phyloP scores from a whole-genome alignment of 2,888 invertebrate species.

The Apotomis betuletana region DNA sequence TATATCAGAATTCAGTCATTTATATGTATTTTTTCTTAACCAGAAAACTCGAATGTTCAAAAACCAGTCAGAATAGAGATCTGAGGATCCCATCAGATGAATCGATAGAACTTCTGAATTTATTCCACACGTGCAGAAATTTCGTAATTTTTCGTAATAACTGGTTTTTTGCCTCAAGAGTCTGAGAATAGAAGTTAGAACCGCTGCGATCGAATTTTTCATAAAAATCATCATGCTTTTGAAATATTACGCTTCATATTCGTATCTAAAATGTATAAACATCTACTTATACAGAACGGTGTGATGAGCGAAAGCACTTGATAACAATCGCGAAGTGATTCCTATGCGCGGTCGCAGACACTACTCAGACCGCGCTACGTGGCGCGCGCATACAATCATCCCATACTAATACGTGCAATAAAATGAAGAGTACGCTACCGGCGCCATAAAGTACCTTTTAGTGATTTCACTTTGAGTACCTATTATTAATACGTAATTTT shows the following conservation, averaged over 20 bases:
- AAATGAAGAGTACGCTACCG: neutral
- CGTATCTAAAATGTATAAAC: conserved; percentile 26
- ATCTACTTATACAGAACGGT: conserved; percentile 54
- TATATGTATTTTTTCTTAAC: too few relatives aligned
- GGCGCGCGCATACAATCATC: conserved; percentile 7
- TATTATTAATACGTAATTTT: neutral
- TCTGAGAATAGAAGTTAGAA: too few relatives aligned
- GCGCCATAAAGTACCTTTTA: neutral
- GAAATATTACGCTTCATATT: neutral
- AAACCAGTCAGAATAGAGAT: too few relatives aligned
- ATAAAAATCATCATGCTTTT: neutral
- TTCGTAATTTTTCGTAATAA: too few relatives aligned
- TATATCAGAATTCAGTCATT: too few relatives aligned
- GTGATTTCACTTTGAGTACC: neutral
- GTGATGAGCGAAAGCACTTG: conserved; percentile 55
- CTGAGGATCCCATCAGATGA: too few relatives aligned
- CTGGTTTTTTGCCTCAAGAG: too few relatives aligned
- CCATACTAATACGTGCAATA: conserved; percentile 9
- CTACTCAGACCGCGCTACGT: conserved; percentile 19
- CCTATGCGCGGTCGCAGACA: conserved; percentile 13
- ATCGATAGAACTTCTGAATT: too few relatives aligned
- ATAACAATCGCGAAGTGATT: conserved; percentile 17
- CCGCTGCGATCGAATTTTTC: too few relatives aligned
- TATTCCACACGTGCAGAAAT: too few relatives aligned
- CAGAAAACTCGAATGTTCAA: too few relatives aligned